Percentiles rank a stretch among this genome's conserved stretches.
Conservation (phyloP, 2,113 vertebrate species). For the Dermatemys mawii region DNA sequence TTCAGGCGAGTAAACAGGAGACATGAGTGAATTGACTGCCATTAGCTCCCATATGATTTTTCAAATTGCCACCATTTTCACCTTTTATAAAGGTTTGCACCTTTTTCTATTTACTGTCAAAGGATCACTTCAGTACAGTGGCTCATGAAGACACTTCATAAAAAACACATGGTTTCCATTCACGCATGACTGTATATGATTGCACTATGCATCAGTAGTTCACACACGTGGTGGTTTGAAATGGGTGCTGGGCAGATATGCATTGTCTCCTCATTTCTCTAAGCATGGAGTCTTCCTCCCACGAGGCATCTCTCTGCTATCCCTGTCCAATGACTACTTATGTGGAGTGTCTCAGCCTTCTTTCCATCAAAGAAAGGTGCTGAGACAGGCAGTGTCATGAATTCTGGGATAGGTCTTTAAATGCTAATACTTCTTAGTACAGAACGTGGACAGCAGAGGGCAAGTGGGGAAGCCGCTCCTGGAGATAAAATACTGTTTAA, state of each 20-base stretch:
- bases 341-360: background rate
- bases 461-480: background rate
- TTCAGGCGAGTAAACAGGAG: constrained; percentile 23
- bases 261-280: background rate
- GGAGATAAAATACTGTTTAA: background rate
- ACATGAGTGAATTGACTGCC: constrained; percentile 36
- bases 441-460: background rate
- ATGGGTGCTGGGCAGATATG: rapidly evolving
- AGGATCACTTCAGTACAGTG: background rate
- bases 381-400: background rate
- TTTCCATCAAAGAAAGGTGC: background rate
- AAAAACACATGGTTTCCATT: constrained; percentile 18
- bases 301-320: background rate
- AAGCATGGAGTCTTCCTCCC: background rate
- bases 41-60: constrained; percentile 40
- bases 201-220: background rate
- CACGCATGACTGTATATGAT: background rate
- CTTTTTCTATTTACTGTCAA: constrained; percentile 31
- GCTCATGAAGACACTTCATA: background rate
- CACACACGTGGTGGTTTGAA: background rate
- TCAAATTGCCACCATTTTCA: constrained; percentile 40
- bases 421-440: background rate
- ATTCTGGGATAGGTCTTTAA: rapidly evolving
- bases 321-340: background rate
- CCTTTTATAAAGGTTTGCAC: constrained; percentile 29